Evolutionary conservation across 2,888 invertebrate species (phyloP).

Genomic region (Neria commutata): DNA sequence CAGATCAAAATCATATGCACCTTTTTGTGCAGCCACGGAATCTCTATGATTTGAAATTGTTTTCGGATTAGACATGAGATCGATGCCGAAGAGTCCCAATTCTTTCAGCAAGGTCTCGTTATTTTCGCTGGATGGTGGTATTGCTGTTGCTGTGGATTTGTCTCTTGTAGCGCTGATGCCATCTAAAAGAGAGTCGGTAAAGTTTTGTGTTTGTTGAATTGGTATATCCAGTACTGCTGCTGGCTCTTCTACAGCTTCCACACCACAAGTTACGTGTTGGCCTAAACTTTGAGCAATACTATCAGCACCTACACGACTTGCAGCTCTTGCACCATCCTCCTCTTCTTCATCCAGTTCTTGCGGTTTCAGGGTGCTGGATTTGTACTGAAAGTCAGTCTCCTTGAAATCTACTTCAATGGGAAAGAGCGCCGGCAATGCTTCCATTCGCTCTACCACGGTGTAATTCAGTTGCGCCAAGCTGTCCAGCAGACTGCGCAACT

Average conservation of each 20-base stretch:
- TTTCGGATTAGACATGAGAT: constrained; percentile 48
- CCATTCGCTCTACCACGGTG: constrained; percentile 78
- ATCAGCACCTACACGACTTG: background rate
- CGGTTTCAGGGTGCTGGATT: constrained; percentile 61
- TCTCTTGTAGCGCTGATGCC: background rate
- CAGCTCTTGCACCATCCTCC: constrained; percentile 31
- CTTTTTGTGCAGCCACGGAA: constrained; percentile 39
- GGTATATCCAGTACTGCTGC: constrained; percentile 47
- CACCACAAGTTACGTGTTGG: constrained; percentile 41
- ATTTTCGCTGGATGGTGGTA: constrained; percentile 22
- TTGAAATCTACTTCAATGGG: constrained; percentile 96
- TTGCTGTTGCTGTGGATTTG: background rate
- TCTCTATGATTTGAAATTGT: constrained; percentile 44
- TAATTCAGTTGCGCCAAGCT: constrained; percentile 75
- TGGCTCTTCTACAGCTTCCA: constrained; percentile 53
- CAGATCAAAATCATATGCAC: constrained; percentile 50
- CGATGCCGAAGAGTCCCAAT: constrained; percentile 66
- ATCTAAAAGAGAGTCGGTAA: constrained; percentile 1
- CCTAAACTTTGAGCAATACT: constrained; percentile 5
- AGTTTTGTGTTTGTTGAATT: constrained; percentile 2
- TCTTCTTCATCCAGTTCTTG: constrained; percentile 56
- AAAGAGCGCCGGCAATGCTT: constrained; percentile 78
- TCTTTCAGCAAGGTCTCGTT: constrained; percentile 64
- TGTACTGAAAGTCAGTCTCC: constrained; percentile 90
- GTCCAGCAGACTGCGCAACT: constrained; percentile 81